phyloP scores from a whole-genome alignment of 1,140 invertebrate genomes.

The Armadillidium nasatum region DNA sequence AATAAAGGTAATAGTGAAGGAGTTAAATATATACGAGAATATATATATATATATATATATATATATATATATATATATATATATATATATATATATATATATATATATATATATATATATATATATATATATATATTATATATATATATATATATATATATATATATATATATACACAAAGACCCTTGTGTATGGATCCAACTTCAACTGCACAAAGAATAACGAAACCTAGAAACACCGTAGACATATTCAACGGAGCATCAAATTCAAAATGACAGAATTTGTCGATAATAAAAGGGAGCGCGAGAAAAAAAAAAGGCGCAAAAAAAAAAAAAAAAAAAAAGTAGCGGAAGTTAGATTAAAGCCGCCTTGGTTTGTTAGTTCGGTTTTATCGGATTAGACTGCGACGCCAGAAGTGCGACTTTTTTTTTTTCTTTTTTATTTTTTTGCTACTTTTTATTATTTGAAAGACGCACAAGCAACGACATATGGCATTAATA shows the following conservation, averaged over 20 bases:
- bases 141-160: not conserved
- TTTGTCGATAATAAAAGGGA: slow-evolving; percentile 8
- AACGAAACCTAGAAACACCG: too few relatives aligned
- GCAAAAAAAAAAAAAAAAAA: not conserved
- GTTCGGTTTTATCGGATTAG: slow-evolving; percentile 4
- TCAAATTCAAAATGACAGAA: slow-evolving; percentile 10
- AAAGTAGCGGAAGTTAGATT: slow-evolving; percentile 3
- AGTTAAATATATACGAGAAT: too few relatives aligned
- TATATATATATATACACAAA: not conserved
- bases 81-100: too few relatives aligned
- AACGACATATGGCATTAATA: not conserved
- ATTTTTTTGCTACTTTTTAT: too few relatives aligned
- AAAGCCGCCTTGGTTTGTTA: slow-evolving; percentile 3
- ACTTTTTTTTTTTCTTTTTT: not conserved
- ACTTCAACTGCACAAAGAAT: not conserved
- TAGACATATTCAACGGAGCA: not conserved
- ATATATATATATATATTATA: not conserved
- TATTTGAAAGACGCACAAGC: not conserved
- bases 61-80: too few relatives aligned
- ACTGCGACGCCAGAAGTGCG: not conserved
- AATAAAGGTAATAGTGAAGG: too few relatives aligned
- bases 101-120: too few relatives aligned
- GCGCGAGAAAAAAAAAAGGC: not conserved
- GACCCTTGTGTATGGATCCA: not conserved
- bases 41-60: too few relatives aligned